Evolutionary conservation across 2,797 vertebrate genomes (phyloP).

Genomic region (Alfaro cultratus): DNA sequence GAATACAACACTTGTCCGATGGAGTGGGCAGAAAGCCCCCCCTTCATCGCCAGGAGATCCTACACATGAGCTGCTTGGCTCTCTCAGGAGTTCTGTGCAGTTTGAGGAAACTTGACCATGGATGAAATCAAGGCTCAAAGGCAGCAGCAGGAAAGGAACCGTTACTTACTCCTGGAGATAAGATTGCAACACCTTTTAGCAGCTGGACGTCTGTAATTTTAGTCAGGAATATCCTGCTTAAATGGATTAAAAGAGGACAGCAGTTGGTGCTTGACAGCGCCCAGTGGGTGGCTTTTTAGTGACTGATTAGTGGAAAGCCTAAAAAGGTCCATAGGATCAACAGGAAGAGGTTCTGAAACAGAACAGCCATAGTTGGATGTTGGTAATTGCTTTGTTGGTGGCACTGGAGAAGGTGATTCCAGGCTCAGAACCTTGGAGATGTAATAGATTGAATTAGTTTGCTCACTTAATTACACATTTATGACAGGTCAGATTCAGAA

Average conservation of each 20-base stretch:
- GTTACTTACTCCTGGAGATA: conserved; percentile 36
- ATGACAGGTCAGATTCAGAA: conserved; percentile 43
- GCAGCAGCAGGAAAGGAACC: conserved; percentile 19
- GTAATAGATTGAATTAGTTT: conserved; percentile 38
- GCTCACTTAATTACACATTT: conserved; percentile 26
- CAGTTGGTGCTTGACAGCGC: conserved; percentile 52
- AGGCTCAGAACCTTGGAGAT: conserved; percentile 32
- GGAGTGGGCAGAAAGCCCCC: conserved; percentile 76
- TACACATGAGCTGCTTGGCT: conserved; percentile 69
- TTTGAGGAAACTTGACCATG: conserved; percentile 43
- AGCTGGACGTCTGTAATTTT: conserved; percentile 39
- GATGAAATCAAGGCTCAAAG: conserved; percentile 31
- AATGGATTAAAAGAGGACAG: conserved; percentile 60
- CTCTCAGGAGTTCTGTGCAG: conserved; percentile 48
- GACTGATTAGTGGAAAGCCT: conserved; percentile 36
- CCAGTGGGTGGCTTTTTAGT: conserved; percentile 43
- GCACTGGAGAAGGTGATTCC: conserved; percentile 14
- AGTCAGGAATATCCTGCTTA: conserved; percentile 37
- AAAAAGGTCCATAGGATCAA: conserved; percentile 24
- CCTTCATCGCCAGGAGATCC: conserved; percentile 60
- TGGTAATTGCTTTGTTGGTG: conserved; percentile 17
- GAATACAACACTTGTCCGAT: conserved; percentile 85
- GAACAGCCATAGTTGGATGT: conserved; percentile 6
- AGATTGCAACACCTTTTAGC: conserved; percentile 43
- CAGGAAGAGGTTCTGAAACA: conserved; percentile 15